Conservation (phyloP, 2,797 vertebrate species). For the Semotilus atromaculatus region DNA sequence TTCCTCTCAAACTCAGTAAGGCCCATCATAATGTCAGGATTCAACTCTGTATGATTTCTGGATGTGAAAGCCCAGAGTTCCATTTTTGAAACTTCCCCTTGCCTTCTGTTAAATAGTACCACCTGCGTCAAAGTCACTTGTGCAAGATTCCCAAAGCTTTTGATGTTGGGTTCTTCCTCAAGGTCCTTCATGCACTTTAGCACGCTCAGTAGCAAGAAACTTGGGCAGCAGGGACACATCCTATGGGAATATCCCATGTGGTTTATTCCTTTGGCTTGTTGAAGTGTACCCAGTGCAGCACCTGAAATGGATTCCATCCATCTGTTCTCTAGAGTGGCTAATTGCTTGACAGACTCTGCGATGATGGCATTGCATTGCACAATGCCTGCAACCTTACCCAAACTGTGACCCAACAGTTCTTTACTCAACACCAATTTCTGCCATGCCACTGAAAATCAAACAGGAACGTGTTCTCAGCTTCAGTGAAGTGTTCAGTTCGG, state of each 20-base stretch:
- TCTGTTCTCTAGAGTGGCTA: slow-evolving; percentile 32
- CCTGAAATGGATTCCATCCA: slow-evolving; percentile 36
- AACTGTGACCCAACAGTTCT: slow-evolving; percentile 21
- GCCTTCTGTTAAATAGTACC: slow-evolving; percentile 55
- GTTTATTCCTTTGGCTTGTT: slow-evolving; percentile 60
- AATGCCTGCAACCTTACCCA: slow-evolving; percentile 15
- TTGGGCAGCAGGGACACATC: slow-evolving; percentile 49
- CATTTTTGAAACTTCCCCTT: slow-evolving; percentile 52
- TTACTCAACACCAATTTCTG: too few relatives aligned
- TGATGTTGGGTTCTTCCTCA: slow-evolving; percentile 47
- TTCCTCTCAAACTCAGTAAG: slow-evolving; percentile 51
- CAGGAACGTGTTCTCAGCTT: too few relatives aligned
- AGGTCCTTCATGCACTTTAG: slow-evolving; percentile 40
- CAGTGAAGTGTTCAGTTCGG: too few relatives aligned
- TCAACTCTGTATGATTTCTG: slow-evolving; percentile 37
- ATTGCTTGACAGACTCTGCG: slow-evolving; percentile 12
- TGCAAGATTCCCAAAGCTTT: slow-evolving; percentile 43
- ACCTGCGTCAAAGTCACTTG: slow-evolving; percentile 51
- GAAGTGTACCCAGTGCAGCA: slow-evolving; percentile 24
- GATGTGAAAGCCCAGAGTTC: slow-evolving; percentile 45
- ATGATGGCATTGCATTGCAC: slow-evolving; percentile 36
- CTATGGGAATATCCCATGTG: too few relatives aligned
- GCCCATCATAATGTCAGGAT: slow-evolving; percentile 46
- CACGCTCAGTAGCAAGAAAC: slow-evolving; percentile 38
- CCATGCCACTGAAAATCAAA: too few relatives aligned